A percentile compares a stretch with the other conserved stretches of the same genome.
Evolutionary conservation across 1,140 invertebrate species (phyloP).

Genomic region (Papilio helenus): DNA sequence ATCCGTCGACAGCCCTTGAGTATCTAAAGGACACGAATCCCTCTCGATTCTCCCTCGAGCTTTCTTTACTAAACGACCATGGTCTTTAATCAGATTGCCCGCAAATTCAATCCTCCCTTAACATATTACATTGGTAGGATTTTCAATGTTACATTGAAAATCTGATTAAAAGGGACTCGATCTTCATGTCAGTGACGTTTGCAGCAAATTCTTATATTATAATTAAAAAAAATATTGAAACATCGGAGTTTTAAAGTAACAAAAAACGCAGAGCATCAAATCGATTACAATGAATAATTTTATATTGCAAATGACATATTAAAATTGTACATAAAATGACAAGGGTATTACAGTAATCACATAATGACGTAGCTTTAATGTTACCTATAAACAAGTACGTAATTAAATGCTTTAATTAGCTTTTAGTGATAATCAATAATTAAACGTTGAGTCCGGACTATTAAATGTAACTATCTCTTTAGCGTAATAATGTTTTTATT

Average conservation of each 20-base stretch:
- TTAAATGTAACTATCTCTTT: too few species aligned
- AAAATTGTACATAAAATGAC: not conserved
- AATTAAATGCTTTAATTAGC: constrained; percentile 9
- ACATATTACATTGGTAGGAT: not conserved
- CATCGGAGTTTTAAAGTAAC: too few species aligned
- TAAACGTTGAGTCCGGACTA: not conserved
- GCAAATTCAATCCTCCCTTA: not conserved
- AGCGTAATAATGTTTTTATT: not conserved
- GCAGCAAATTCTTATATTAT: not conserved
- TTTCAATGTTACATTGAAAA: not conserved
- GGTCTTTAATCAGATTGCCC: not conserved
- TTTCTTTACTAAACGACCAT: not conserved
- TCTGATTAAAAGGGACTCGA: not conserved
- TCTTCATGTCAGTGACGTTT: not conserved
- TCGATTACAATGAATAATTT: not conserved
- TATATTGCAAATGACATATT: not conserved
- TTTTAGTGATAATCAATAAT: constrained; percentile 14
- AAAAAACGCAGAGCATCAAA: not conserved
- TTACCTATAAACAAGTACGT: not conserved
- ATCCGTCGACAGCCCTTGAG: not conserved
- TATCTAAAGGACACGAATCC: not conserved
- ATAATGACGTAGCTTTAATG: constrained; percentile 13
- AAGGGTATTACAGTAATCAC: not conserved
- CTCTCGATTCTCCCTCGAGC: not conserved
- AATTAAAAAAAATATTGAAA: too few species aligned